These are phyloP conservation scores for Tineola bisselliella DNA, from an alignment of 2,888 invertebrate species.

Conservation along the genomic window DNA sequence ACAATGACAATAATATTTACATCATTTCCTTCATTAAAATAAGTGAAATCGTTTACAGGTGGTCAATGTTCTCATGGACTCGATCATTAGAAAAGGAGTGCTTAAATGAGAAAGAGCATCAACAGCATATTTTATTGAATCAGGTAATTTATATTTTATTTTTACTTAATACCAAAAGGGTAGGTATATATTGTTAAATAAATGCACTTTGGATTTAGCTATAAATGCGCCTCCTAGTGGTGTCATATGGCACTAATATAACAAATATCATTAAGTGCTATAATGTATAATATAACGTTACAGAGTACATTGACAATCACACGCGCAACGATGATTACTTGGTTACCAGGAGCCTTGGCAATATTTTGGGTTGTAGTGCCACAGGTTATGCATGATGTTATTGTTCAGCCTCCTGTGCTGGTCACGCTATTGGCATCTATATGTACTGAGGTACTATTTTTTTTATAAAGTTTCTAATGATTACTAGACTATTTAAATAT, in stretches of 20 bases:
- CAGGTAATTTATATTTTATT: conserved; percentile 18
- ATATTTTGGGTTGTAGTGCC: conserved; percentile 37
- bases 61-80: conserved; percentile 35
- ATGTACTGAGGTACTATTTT: conserved; percentile 24
- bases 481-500: too few relatives aligned
- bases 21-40: neutral
- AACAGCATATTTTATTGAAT: conserved; percentile 23
- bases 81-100: conserved; percentile 29
- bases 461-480: too few relatives aligned
- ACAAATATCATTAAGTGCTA: too few relatives aligned
- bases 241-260: too few relatives aligned
- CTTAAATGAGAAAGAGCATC: conserved; percentile 22
- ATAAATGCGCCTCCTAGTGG: too few relatives aligned
- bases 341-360: conserved; percentile 45
- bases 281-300: conserved; percentile 7
- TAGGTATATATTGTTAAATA: too few relatives aligned
- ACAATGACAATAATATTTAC: too few relatives aligned
- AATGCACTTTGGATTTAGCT: too few relatives aligned
- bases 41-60: conserved; percentile 25
- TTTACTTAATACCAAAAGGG: too few relatives aligned
- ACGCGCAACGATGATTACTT: conserved; percentile 38
- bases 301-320: neutral
- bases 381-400: conserved; percentile 25
- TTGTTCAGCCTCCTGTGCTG: conserved; percentile 26
- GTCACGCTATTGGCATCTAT: conserved; percentile 26